phyloP scores from a whole-genome alignment of 2,888 invertebrate genomes.

The Elaeidobius kamerunicus region DNA sequence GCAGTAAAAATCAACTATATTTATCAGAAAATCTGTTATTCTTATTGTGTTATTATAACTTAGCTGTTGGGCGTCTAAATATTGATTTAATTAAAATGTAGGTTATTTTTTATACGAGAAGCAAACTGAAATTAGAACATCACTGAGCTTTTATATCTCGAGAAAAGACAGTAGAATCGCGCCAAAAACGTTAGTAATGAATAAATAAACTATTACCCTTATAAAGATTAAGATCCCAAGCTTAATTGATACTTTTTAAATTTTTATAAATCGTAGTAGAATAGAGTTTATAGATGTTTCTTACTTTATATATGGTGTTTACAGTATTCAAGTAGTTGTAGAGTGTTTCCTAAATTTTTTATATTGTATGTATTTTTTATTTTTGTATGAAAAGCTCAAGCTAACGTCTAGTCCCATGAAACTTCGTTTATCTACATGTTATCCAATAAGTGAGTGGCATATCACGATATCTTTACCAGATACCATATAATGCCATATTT shows the following conservation, averaged over 20 bases:
- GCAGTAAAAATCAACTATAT: neutral
- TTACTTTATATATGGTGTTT: constrained; percentile 49
- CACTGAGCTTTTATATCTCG: constrained; percentile 25
- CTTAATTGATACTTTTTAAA: constrained; percentile 46
- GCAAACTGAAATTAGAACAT: constrained; percentile 29
- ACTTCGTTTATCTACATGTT: constrained; percentile 37
- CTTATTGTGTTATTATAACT: too few relatives aligned
- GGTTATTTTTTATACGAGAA: constrained; percentile 31
- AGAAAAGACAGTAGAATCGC: constrained; percentile 33
- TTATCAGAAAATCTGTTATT: neutral
- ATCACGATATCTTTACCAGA: constrained; percentile 39
- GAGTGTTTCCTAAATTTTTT: constrained; percentile 49
- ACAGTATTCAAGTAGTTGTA: constrained; percentile 52
- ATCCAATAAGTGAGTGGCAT: constrained; percentile 46
- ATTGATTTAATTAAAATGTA: constrained; percentile 26
- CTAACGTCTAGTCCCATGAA: constrained; percentile 50
- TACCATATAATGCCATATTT: too few relatives aligned
- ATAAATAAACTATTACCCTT: constrained; percentile 33
- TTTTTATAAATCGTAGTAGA: constrained; percentile 47
- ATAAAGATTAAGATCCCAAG: constrained; percentile 43
- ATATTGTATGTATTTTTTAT: constrained; percentile 51
- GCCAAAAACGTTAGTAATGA: constrained; percentile 26
- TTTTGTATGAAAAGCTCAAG: constrained; percentile 52
- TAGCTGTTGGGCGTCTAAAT: constrained; percentile 16
- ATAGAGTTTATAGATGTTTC: constrained; percentile 44